Conservation (phyloP, 2,797 vertebrate species). For the Platyrinchus mystaceus region DNA sequence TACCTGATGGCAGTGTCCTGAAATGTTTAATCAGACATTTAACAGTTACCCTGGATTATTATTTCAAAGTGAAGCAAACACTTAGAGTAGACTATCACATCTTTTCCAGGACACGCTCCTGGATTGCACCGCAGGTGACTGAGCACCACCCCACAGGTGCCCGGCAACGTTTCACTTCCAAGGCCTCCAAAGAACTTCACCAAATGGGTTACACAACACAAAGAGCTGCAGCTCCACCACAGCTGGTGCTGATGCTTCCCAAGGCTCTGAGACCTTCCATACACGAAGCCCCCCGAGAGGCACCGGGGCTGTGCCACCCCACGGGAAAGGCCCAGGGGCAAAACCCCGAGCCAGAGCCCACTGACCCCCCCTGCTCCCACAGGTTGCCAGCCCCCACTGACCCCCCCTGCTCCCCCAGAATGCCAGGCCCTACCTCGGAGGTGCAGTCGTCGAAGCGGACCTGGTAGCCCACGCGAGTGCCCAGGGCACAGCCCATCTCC, state of each 20-base stretch:
- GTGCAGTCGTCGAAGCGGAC: constrained; percentile 96
- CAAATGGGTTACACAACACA: accelerated
- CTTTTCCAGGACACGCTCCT: background rate
- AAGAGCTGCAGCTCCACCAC: background rate
- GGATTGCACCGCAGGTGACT: background rate
- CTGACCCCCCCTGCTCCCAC: accelerated
- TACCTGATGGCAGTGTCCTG: constrained; percentile 93
- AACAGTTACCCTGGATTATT: background rate
- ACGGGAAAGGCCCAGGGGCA: accelerated
- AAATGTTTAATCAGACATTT: background rate
- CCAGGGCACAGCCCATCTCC: constrained; percentile 86
- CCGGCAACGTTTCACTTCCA: accelerated
- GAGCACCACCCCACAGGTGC: background rate
- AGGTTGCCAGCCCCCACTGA: background rate
- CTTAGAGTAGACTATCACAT: background rate
- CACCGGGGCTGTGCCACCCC: background rate
- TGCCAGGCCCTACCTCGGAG: constrained; percentile 82
- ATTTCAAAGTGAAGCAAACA: background rate
- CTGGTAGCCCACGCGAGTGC: constrained; percentile 90
- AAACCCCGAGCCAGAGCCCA: accelerated
- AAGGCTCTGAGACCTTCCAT: background rate
- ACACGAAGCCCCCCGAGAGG: accelerated
- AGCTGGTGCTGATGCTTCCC: background rate
- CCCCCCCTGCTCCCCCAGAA: too few relatives aligned
- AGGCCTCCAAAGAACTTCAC: background rate